Evolutionary conservation across 2,113 vertebrate genomes (phyloP), one percentile per base, ranked within the genome.

Genomic region (Plecotus auritus): DNA sequence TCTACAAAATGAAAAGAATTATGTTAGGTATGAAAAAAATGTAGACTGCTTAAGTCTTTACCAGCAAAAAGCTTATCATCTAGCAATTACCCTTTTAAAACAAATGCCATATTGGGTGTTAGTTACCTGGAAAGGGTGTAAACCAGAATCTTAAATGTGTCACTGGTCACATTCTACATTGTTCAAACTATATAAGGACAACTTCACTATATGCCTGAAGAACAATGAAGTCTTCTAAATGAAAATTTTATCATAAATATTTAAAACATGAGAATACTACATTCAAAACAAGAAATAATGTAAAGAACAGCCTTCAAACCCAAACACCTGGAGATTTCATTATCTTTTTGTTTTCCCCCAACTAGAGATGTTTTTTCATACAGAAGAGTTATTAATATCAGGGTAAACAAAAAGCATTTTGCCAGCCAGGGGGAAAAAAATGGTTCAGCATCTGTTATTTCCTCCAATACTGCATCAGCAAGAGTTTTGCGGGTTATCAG

Each of bases 291-390:
- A 94, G 28, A 18, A 96, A 61, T 56, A 69, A n/a, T 45, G 35
- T 18, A 9, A 64, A 61, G 47, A 77, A 30, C 6, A 91, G 37
- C 37, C 13, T 92, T 88, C 64, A 93, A 51, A 84, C 1, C 4
- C 56, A 91, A 74, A 81, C 51, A 89, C 35, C 69, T 93, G 81
- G 56, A 77, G 64, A 56, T 51, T 80, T 89, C 74, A 94, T 83
- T 85, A 30, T 80, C 56, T 61, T 81, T 89, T n/a, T 76, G 12
- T 2, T n/a, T 84, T 61, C 20, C 9, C 23, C 17, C 30, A 51
- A 77, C 1, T 94, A 32, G 4, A 73, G 4, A 73, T 77, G 32
- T 13, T 22, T 51, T 90, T 91, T 88, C 74, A 35, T 32, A n/a
- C 30, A 67, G 37, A 92, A 74, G 1, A 72, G 14, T 90, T 67